A percentile compares a stretch with the other conserved stretches of the same genome.
These are phyloP conservation scores for Ectobius pallidus DNA, from an alignment of 2,888 invertebrate genomes.

Conservation along the genomic window DNA sequence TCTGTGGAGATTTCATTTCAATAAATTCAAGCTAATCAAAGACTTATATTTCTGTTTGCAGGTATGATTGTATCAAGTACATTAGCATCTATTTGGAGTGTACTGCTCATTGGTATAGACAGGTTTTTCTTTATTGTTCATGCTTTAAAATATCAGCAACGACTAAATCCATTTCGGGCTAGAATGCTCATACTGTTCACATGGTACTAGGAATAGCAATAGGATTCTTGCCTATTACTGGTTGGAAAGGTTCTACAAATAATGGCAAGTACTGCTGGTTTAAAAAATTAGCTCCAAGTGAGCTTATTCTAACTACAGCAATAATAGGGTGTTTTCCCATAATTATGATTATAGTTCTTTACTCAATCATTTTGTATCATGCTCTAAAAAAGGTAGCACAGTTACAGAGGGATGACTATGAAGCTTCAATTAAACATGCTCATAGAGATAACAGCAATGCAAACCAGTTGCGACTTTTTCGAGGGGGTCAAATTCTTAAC, in stretches of 20 bases:
- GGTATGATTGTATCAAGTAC: constrained; percentile 69
- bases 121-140: constrained; percentile 69
- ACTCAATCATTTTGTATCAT: constrained; percentile 63
- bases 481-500: too few relatives aligned
- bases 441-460: background rate
- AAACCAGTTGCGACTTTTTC: constrained; percentile 22
- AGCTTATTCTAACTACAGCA: constrained; percentile 62
- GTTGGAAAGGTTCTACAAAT: constrained; percentile 61
- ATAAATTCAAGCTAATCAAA: too few relatives aligned
- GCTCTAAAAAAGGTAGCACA: constrained; percentile 63
- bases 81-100: constrained; percentile 67
- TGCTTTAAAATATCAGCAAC: constrained; percentile 66
- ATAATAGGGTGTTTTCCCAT: constrained; percentile 62
- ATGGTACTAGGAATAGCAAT: constrained; percentile 64
- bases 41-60: constrained; percentile 51
- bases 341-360: constrained; percentile 57
- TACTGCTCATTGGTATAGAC: constrained; percentile 68
- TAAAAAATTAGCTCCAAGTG: constrained; percentile 61
- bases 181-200: constrained; percentile 61
- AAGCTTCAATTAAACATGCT: background rate
- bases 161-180: constrained; percentile 64
- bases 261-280: constrained; percentile 64
- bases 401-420: constrained; percentile 53
- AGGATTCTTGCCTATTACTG: constrained; percentile 65
- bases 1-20: too few relatives aligned